Evolutionary conservation across 2,113 vertebrate genomes (phyloP).

Genomic region (Ramphastos sulfuratus): DNA sequence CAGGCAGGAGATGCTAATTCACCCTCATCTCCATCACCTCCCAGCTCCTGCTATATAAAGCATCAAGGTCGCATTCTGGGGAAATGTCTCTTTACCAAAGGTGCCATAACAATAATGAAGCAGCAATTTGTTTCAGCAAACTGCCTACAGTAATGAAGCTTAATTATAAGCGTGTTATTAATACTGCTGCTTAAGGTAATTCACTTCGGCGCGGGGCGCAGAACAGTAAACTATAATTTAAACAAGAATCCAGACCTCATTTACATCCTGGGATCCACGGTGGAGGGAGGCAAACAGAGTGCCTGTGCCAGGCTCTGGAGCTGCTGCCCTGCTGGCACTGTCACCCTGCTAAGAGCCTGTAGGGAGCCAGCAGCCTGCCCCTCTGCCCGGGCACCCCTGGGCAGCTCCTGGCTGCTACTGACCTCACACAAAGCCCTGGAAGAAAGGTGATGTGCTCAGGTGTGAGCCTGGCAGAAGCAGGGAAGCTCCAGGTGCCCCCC

Average conservation of each 20-base stretch:
- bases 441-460: background rate
- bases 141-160: slow-evolving; percentile 87
- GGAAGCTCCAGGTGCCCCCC: no score
- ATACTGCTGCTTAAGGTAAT: slow-evolving; percentile 87
- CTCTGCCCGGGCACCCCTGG: background rate
- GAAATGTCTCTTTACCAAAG: slow-evolving; percentile 87
- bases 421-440: background rate
- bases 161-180: slow-evolving; percentile 88
- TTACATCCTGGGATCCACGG: slow-evolving; percentile 78
- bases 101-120: slow-evolving; percentile 88
- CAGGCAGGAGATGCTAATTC: slow-evolving; percentile 82
- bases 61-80: slow-evolving; percentile 85
- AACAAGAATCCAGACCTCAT: slow-evolving; percentile 85
- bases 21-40: slow-evolving; percentile 79
- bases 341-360: background rate
- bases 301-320: background rate
- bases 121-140: slow-evolving; percentile 88
- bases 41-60: slow-evolving; percentile 82
- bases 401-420: background rate
- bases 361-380: background rate
- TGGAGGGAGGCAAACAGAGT: slow-evolving; percentile 75
- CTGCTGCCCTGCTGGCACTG: background rate
- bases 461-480: rapidly evolving
- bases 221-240: slow-evolving; percentile 88
- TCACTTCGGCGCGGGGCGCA: slow-evolving; percentile 83